Conservation (phyloP, 2,797 vertebrate species). For the Alectoris magna region DNA sequence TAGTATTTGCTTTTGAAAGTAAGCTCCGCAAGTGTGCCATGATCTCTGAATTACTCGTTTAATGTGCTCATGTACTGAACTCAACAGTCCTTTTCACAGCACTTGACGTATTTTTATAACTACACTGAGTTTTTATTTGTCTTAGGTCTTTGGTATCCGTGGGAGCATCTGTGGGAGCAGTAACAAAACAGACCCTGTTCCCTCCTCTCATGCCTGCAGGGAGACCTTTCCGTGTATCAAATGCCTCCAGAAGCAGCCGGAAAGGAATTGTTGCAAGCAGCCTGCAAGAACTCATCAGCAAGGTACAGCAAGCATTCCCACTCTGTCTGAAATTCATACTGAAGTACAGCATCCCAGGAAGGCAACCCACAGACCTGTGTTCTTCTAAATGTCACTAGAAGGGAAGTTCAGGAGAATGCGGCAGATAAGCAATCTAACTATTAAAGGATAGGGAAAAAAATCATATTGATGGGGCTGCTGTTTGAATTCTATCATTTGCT, state of each 20-base stretch:
- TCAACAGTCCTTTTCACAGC: neutral
- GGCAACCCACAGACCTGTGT: neutral
- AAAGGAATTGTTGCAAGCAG: conserved; percentile 82
- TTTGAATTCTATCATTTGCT: neutral
- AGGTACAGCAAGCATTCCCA: conserved; percentile 72
- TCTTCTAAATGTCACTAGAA: neutral
- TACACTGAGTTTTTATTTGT: conserved; percentile 14
- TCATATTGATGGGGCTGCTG: rapidly evolving
- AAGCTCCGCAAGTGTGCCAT: neutral
- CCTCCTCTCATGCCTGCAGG: conserved; percentile 75
- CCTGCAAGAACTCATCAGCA: conserved; percentile 83
- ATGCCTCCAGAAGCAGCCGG: conserved; percentile 78
- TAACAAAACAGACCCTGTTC: conserved; percentile 80
- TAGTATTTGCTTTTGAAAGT: neutral
- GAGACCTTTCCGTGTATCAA: conserved; percentile 84
- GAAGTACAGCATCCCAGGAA: neutral
- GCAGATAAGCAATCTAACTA: neutral
- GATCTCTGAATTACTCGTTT: neutral
- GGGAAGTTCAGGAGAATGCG: neutral
- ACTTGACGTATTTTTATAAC: neutral
- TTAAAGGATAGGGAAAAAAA: neutral
- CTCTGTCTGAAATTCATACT: neutral
- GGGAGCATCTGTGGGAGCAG: conserved; percentile 79
- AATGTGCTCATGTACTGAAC: neutral
- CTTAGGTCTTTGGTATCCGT: conserved; percentile 81